Percentiles rank a stretch among this genome's conserved stretches.
phyloP scores from a whole-genome alignment of 2,113 vertebrate genomes.

The Meriones unguiculatus region DNA sequence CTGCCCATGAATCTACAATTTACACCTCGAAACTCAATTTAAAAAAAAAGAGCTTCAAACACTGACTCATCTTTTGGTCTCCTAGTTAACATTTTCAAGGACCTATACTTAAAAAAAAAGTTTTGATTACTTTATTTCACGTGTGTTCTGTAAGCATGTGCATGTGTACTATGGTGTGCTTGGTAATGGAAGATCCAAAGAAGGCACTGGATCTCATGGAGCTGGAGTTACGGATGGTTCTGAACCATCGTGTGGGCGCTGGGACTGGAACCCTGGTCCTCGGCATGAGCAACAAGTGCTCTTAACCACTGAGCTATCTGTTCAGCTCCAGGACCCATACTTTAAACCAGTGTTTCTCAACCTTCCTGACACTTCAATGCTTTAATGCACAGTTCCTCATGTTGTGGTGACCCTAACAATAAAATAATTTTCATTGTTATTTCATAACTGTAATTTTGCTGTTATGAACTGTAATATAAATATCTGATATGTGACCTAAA shows the following conservation, averaged over 20 bases:
- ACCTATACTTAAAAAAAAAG: background rate
- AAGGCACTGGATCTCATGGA: background rate
- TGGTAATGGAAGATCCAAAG: background rate
- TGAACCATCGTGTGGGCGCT: background rate
- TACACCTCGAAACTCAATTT: background rate
- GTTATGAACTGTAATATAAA: background rate
- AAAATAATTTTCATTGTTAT: background rate
- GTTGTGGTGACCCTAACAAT: background rate
- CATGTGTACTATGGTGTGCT: too few species aligned
- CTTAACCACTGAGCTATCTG: background rate
- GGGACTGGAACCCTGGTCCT: background rate
- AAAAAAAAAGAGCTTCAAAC: slow-evolving; percentile 37
- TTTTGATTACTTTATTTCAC: background rate
- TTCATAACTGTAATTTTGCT: background rate
- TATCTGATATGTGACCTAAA: background rate
- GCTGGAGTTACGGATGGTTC: background rate
- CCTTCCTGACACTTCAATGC: background rate
- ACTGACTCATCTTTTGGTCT: background rate
- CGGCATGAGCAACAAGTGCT: background rate
- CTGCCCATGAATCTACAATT: background rate
- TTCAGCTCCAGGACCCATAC: background rate
- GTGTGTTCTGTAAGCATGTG: background rate
- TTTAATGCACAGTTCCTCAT: background rate
- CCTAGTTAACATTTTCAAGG: slow-evolving; percentile 4
- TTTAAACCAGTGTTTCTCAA: slow-evolving; percentile 31